Conservation (phyloP, 92 coral and sea anemone species). For the Palythoa caribaeorum region DNA sequence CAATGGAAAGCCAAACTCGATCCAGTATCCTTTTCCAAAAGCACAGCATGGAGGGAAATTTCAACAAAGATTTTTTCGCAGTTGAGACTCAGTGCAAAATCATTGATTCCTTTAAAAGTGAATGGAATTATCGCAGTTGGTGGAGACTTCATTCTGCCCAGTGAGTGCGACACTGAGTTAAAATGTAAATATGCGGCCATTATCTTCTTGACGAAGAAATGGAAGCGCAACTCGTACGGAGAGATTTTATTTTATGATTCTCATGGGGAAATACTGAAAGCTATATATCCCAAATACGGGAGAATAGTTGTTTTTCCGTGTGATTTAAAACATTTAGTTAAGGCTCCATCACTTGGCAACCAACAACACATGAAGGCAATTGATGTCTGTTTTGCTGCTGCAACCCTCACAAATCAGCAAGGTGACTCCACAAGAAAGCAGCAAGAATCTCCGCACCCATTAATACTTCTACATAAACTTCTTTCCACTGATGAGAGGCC, state of each 20-base stretch:
- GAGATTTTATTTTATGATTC: constrained; percentile 72
- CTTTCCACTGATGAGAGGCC: constrained; percentile 5
- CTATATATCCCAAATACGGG: constrained; percentile 74
- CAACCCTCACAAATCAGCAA: not conserved
- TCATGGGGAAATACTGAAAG: constrained; percentile 72
- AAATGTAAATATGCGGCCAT: constrained; percentile 28
- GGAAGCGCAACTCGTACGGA: constrained; percentile 80
- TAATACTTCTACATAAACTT: not conserved
- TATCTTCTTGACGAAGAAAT: constrained; percentile 57
- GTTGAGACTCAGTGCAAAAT: not conserved
- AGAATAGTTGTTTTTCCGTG: constrained; percentile 73
- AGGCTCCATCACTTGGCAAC: constrained; percentile 76
- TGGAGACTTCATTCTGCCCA: constrained; percentile 53
- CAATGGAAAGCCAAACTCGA: constrained; percentile 56
- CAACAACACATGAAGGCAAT: constrained; percentile 58
- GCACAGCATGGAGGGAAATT: constrained; percentile 48
- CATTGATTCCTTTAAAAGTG: constrained; percentile 4
- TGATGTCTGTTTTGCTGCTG: constrained; percentile 46
- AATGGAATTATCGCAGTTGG: constrained; percentile 64
- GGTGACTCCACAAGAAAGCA: not conserved
- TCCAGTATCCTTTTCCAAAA: constrained; percentile 21
- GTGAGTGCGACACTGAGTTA: not conserved
- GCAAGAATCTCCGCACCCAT: constrained; percentile 5
- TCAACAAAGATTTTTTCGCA: not conserved
- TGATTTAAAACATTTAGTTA: constrained; percentile 55